A percentile compares a stretch with the other conserved stretches of the same genome.
phyloP scores from a whole-genome alignment of 1,140 invertebrate genomes.

The Augochlora pura region DNA sequence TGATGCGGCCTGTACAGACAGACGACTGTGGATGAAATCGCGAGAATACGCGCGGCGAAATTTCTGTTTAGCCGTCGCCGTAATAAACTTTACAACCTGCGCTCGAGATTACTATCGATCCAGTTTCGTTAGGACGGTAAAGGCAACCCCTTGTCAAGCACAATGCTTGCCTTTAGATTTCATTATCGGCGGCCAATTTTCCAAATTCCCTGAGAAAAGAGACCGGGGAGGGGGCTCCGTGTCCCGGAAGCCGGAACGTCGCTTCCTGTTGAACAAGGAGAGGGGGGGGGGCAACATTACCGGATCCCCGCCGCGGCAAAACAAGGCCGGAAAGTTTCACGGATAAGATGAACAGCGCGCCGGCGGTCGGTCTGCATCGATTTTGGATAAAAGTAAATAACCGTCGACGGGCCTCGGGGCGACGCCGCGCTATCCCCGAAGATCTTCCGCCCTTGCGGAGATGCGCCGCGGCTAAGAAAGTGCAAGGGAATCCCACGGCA shows the following conservation, averaged over 20 bases:
- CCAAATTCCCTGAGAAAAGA: neutral
- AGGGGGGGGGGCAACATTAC: neutral
- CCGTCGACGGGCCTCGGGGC: conserved; percentile 20
- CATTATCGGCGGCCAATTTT: neutral
- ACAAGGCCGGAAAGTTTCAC: neutral
- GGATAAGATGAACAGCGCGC: neutral
- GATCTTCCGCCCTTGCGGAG: conserved; percentile 36
- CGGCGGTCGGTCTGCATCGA: conserved; percentile 42
- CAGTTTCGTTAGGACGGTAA: no score
- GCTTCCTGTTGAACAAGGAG: neutral
- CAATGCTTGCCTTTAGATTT: no score
- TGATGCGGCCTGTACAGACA: no score
- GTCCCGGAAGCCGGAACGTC: neutral
- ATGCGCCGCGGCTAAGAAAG: conserved; percentile 52
- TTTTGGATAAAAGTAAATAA: conserved; percentile 63
- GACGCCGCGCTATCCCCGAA: conserved; percentile 26
- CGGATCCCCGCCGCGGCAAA: neutral
- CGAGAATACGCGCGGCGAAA: no score
- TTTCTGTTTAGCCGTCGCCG: no score
- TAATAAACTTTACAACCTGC: no score
- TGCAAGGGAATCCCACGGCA: conserved; percentile 52
- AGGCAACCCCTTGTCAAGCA: no score
- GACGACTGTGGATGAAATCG: no score
- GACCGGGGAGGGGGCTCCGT: no score
- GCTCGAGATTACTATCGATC: no score